phyloP scores from a whole-genome alignment of 2,797 vertebrate genomes.

The Neosalanx taihuensis region DNA sequence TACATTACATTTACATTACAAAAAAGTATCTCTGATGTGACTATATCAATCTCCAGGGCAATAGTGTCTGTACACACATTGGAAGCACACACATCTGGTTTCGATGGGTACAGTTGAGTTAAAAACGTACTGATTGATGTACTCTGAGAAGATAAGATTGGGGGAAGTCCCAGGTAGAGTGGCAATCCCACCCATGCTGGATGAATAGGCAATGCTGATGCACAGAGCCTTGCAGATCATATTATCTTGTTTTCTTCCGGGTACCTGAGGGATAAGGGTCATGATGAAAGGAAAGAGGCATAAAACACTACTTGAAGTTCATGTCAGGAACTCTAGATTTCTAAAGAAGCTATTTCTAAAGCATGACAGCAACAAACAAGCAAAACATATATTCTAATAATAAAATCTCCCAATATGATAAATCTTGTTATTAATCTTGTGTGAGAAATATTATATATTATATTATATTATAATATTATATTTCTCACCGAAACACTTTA shows the following conservation, averaged over 20 bases:
- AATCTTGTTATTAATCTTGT: no score
- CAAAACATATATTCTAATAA: no score
- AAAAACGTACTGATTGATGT: conserved; percentile 83
- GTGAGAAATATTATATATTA: no score
- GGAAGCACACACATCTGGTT: not conserved
- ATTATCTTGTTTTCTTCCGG: conserved; percentile 52
- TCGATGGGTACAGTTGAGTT: not conserved
- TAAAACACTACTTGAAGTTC: not conserved
- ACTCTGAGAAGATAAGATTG: conserved; percentile 89
- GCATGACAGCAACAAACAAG: not conserved
- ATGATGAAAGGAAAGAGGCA: not conserved
- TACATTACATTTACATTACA: no score
- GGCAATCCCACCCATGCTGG: conserved; percentile 86
- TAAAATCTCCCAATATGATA: no score
- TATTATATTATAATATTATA: no score
- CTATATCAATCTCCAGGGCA: no score
- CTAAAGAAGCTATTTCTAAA: not conserved
- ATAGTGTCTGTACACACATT: no score
- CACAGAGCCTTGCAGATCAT: conserved; percentile 88
- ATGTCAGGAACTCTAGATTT: not conserved
- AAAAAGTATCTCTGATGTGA: no score
- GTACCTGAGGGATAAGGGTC: conserved; percentile 22
- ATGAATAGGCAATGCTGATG: conserved; percentile 85
- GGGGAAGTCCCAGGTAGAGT: conserved; percentile 90
- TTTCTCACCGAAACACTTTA: no score